phyloP scores from a whole-genome alignment of 2,113 vertebrate genomes.

The Trachemys scripta region DNA sequence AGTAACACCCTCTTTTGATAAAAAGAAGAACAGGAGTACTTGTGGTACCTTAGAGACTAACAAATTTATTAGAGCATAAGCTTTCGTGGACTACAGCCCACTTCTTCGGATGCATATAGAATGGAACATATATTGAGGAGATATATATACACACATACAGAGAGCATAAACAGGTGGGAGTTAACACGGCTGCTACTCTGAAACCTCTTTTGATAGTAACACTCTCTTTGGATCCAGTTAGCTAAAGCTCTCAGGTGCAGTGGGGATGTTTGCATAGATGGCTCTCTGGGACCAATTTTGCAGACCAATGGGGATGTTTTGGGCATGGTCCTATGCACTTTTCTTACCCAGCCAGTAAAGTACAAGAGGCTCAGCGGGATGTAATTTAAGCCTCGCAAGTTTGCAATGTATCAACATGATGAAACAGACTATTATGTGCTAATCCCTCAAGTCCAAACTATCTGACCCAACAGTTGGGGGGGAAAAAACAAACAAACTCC shows the following conservation, averaged over 20 bases:
- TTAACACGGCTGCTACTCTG: too few relatives aligned
- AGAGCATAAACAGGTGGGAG: too few relatives aligned
- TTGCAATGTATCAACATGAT: not conserved
- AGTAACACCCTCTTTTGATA: not conserved
- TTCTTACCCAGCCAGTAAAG: not conserved
- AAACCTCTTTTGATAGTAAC: constrained; percentile 4
- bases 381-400: not conserved
- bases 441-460: not conserved
- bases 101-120: too few relatives aligned
- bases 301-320: not conserved
- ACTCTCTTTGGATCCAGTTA: not conserved
- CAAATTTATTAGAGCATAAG: too few relatives aligned
- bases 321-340: not conserved
- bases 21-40: too few relatives aligned
- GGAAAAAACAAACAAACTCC: not conserved
- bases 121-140: too few relatives aligned
- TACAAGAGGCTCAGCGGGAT: not conserved
- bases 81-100: too few relatives aligned
- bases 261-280: constrained; percentile 13
- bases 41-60: too few relatives aligned
- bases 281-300: constrained; percentile 28
- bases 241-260: not conserved
- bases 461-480: not conserved
- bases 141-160: too few relatives aligned
- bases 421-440: not conserved